Conservation (phyloP, 2,888 invertebrate genomes). For the Acanthosepion esculentum region DNA sequence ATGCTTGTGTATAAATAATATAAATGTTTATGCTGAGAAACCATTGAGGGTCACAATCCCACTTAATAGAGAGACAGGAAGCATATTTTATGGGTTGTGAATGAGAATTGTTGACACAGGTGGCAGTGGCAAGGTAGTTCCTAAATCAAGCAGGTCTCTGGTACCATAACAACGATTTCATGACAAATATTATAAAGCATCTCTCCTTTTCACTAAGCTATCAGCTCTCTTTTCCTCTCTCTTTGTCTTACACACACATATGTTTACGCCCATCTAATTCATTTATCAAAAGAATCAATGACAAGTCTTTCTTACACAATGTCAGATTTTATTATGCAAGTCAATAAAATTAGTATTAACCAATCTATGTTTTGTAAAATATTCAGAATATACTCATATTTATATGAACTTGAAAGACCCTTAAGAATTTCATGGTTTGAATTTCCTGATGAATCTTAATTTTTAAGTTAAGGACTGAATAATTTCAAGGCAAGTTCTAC, state of each 20-base stretch:
- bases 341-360: not conserved
- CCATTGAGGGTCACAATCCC: not conserved
- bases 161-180: constrained; percentile 33
- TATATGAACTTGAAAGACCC: no score
- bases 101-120: not conserved
- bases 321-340: not conserved
- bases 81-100: not conserved
- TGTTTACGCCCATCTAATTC: not conserved
- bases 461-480: no score
- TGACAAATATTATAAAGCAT: not conserved
- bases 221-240: not conserved
- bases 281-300: not conserved
- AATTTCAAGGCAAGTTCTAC: no score
- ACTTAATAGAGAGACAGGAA: not conserved
- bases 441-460: no score
- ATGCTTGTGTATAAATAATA: not conserved
- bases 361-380: no score
- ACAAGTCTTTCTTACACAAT: not conserved
- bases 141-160: not conserved
- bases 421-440: no score
- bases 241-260: no score
- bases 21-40: not conserved
- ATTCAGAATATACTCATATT: no score
- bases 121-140: not conserved
- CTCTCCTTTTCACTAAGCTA: not conserved